A percentile compares a stretch with the other conserved stretches of the same genome.
These are phyloP conservation scores for Melinaea marsaeus DNA, from an alignment of 2,888 invertebrate genomes.

Conservation along the genomic window DNA sequence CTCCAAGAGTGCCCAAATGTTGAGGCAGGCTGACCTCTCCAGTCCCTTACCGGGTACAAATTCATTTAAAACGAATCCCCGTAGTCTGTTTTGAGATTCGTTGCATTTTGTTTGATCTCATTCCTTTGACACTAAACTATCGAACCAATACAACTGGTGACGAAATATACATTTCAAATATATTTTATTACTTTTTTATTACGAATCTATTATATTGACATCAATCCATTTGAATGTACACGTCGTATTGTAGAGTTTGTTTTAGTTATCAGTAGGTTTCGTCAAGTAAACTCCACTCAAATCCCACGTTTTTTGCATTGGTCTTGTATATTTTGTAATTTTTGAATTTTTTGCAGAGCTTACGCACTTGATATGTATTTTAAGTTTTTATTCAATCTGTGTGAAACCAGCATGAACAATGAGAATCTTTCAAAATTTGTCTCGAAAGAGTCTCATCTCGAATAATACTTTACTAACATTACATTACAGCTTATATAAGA, in stretches of 20 bases:
- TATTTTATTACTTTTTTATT: conserved; percentile 10
- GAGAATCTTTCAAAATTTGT: conserved; percentile 10
- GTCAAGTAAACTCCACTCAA: conserved; percentile 31
- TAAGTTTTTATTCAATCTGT: conserved; percentile 19
- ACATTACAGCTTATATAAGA: not conserved
- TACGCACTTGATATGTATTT: conserved; percentile 52
- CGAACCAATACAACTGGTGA: conserved; percentile 57
- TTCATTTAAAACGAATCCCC: conserved; percentile 61
- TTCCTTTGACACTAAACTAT: conserved; percentile 44
- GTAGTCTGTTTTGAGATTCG: conserved; percentile 58
- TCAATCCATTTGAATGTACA: conserved; percentile 22
- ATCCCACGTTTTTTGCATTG: conserved; percentile 25
- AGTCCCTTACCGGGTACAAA: conserved; percentile 79
- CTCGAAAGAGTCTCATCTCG: not conserved
- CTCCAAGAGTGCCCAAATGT: conserved; percentile 82
- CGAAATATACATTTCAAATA: conserved; percentile 46
- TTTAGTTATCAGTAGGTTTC: conserved; percentile 27
- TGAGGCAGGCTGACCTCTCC: conserved; percentile 80
- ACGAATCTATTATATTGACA: conserved; percentile 17
- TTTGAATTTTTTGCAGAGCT: conserved; percentile 59
- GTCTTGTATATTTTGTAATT: conserved; percentile 14
- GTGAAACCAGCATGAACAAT: conserved; percentile 19
- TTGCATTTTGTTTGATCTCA: conserved; percentile 52
- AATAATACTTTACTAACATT: not conserved
- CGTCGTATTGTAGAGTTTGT: conserved; percentile 17